phyloP scores from a whole-genome alignment of 2,888 invertebrate genomes.

The Synergus itoensis region DNA sequence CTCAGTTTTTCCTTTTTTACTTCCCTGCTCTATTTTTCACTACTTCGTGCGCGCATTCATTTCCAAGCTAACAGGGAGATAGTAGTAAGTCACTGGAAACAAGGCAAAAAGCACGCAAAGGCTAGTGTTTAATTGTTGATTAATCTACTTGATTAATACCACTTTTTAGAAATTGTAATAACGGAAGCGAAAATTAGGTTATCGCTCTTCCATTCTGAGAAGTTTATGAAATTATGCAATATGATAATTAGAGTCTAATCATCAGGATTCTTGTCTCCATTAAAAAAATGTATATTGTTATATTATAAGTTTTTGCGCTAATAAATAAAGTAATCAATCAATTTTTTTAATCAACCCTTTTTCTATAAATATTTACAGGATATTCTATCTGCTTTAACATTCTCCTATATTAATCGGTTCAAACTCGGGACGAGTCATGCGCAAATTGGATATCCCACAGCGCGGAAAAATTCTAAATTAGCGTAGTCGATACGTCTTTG shows the following conservation, averaged over 20 bases:
- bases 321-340: too few species aligned
- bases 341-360: background rate
- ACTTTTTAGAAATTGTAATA: too few species aligned
- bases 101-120: constrained; percentile 41
- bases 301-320: too few species aligned
- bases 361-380: constrained; percentile 1
- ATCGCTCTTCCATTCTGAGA: constrained; percentile 33
- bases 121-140: constrained; percentile 53
- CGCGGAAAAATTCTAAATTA: constrained; percentile 33
- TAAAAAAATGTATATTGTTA: too few species aligned
- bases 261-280: too few species aligned
- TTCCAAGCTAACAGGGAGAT: constrained; percentile 60
- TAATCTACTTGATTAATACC: too few species aligned
- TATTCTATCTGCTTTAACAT: background rate
- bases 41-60: constrained; percentile 50
- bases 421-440: constrained; percentile 27
- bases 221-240: too few species aligned
- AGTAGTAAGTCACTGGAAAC: constrained; percentile 48
- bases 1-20: background rate
- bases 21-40: background rate
- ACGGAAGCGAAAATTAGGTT: too few species aligned
- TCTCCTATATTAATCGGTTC: constrained; percentile 18
- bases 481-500: constrained; percentile 11
- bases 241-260: too few species aligned
- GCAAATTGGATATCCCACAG: constrained; percentile 17